Evolutionary conservation across 37 sponge, comb jelly and placozoan genomes (phyloP).

Genomic region (Halisarca cf. caerulea): DNA sequence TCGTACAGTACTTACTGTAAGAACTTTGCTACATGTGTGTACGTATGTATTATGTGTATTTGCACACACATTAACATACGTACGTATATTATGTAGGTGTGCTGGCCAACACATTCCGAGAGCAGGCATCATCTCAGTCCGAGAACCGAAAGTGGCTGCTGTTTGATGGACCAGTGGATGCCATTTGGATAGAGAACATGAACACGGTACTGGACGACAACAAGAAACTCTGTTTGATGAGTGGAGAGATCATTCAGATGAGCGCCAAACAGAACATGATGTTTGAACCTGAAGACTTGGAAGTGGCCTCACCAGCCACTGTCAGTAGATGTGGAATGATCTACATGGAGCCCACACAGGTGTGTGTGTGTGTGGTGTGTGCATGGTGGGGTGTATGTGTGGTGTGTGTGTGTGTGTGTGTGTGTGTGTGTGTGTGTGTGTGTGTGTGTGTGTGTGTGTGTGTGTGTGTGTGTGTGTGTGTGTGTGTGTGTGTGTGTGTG

Average conservation of each 20-base stretch:
- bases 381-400: neutral
- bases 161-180: slow-evolving; percentile 99
- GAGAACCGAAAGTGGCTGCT: slow-evolving; percentile 96
- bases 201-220: slow-evolving; percentile 98
- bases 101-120: slow-evolving; percentile 92
- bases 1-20: no score
- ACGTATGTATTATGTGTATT: no score
- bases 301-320: slow-evolving; percentile 98
- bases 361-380: slow-evolving; percentile 1
- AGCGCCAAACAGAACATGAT: slow-evolving; percentile 93
- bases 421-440: no score
- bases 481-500: no score
- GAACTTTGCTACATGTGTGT: no score
- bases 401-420: no score
- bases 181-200: slow-evolving; percentile 99
- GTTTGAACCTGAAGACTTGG: slow-evolving; percentile 97
- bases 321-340: slow-evolving; percentile 98
- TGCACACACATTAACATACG: neutral
- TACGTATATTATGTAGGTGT: slow-evolving; percentile 48
- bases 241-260: slow-evolving; percentile 99
- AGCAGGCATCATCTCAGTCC: slow-evolving; percentile 84
- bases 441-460: no score
- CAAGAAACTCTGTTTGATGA: slow-evolving; percentile 97
- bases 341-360: slow-evolving; percentile 95
- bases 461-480: no score